Evolutionary conservation across 1,140 invertebrate species (phyloP).

Genomic region (Ectropis grisescens): DNA sequence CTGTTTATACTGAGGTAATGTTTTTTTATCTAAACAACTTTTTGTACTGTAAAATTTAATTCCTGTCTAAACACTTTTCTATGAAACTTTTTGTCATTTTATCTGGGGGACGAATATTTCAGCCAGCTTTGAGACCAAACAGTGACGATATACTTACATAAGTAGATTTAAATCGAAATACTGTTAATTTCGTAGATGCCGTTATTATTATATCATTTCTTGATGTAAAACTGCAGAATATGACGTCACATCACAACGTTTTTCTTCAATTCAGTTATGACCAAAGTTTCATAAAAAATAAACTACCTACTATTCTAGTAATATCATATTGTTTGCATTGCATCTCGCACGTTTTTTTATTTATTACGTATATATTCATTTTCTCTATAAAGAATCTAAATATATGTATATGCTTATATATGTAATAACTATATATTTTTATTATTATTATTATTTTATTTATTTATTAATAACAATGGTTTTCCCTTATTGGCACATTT

Average conservation of each 20-base stretch:
- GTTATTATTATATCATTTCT: too few species aligned
- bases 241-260: too few species aligned
- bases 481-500: slow-evolving; percentile 50
- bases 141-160: too few species aligned
- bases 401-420: slow-evolving; percentile 28
- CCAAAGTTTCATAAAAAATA: too few species aligned
- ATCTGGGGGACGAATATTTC: too few species aligned
- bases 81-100: too few species aligned
- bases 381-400: slow-evolving; percentile 11
- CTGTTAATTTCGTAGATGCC: too few species aligned
- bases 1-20: slow-evolving; percentile 56
- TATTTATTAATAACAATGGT: slow-evolving; percentile 47
- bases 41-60: slow-evolving; percentile 49
- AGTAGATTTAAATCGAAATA: too few species aligned
- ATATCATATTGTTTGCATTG: slow-evolving; percentile 40
- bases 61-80: slow-evolving; percentile 19
- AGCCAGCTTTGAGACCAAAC: too few species aligned
- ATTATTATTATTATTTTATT: slow-evolving; percentile 8
- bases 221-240: too few species aligned
- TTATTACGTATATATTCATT: slow-evolving; percentile 33
- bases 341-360: slow-evolving; percentile 3
- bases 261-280: too few species aligned
- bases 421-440: slow-evolving; percentile 58
- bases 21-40: slow-evolving; percentile 25
- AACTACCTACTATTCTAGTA: too few species aligned